Evolutionary conservation across 2,888 invertebrate species (phyloP), one percentile per base, ranked within the genome.

Genomic region (Campoletis raptor): DNA sequence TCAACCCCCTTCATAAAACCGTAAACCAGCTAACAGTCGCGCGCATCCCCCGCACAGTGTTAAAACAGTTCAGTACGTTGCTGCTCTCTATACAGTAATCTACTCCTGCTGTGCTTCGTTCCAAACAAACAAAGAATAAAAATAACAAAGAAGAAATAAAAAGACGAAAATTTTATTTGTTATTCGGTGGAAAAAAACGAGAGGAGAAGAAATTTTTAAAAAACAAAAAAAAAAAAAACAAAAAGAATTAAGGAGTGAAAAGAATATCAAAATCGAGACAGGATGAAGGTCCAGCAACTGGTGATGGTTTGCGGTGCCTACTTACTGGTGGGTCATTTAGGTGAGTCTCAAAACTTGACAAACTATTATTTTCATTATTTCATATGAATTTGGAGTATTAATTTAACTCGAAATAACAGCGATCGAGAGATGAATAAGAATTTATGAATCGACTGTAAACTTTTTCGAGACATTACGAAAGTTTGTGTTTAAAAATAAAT

Each of bases 201-300:
- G 18, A 66, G 6, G 10, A 40, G n/a, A 21, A 4, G 18, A 40
- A 52, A 3, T 54, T 40, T 30, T 2, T 2, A 30, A 30, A 2
- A 30, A 30, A 30, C 1, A 30, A 30, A 30, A 30, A 30, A 30
- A 2, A 30, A 30, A 30, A 30, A 30, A 30, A 30, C 30, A 30
- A 40, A 9, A 45, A 2, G 54, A 64, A 57, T n/a, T 21, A 74
- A 79, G 48, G 42, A 83, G 64, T 48, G 45, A 12, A 12, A 52
- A 74, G 54, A 30, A n/a, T 69, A n/a, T 8, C 1, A 12, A 45
- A 48, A 30, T 57, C 30, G 37, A 77, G 36, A 77, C 74, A 90
- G 48, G 69, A 91, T 91, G 91, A 90, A 88, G 88, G 54, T 86
- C 72, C 87, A 88, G 57, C 74, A 88, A 42, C 77, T 89, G 74